Evolutionary conservation across 2,113 vertebrate species (phyloP), one percentile per base, ranked within the genome.

Genomic region (Trichomycterus rosablanca): DNA sequence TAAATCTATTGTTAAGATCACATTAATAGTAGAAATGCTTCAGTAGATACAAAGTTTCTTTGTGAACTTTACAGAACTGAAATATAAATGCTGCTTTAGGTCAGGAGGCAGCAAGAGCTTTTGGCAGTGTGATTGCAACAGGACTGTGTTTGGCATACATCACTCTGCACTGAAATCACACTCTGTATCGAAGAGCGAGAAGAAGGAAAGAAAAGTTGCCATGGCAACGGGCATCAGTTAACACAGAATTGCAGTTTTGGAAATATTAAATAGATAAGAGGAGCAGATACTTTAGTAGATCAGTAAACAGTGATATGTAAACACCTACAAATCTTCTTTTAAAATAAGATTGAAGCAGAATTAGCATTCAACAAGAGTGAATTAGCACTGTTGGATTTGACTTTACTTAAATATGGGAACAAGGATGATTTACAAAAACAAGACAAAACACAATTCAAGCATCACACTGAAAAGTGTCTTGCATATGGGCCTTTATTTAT

Each of bases 201-300:
- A 32, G 49, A 70, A 57, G 55, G 55, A 68, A 63, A 32, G 62
- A 26, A 66, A 58, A 54, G 79, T 83, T 80, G 81, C 76, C 80
- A 80, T 83, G 83, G 78, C 78, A 82, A 82, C 81, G 80, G 81
- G 80, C 74, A 78, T 78, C 69, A 75, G 37, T 79, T 73, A 76
- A 78, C 80, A 82, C 76, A 82, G 81, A 84, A 51, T 51, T 65
- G 56, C 44, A 56, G 57, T 55, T 56, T 55, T 71, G 59, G 59
- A 49, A 62, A 67, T 72, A 53, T 59, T 43, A 20, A 28, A 49
- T 42, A 9, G 53, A 49, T 59, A 67, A 58, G 30, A n/a, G 62
- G 22, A 52, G 40, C 40, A 66, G 28, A 58, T 48, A 35, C 44
- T 48, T 74, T 40, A 35, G 48, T 20, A 70, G 54, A 70, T 66